These are phyloP conservation scores for human (Homo sapiens) DNA, from an alignment of 2,113 vertebrate species.

Conservation along the genomic window GRCh38 chr4:108253001-108253500, in stretches of 20 bases:
- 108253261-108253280: background rate
- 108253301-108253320: background rate
- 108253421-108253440: background rate
- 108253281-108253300: background rate
- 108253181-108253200: background rate
- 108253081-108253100: background rate
- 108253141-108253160: background rate
- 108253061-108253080: background rate
- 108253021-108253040: slow-evolving; percentile 9
- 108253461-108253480: background rate
- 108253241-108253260: background rate
- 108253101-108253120: background rate
- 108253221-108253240: background rate
- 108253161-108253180: background rate
- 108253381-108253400: background rate
- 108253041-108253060: background rate
- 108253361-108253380: background rate
- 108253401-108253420: background rate
- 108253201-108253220: background rate
- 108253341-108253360: background rate
- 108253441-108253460: background rate
- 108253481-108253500: background rate
- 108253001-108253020: slow-evolving; percentile 26
- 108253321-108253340: background rate
- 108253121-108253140: background rate